phyloP scores from a whole-genome alignment of 2,888 invertebrate genomes.

The Abrostola tripartita region DNA sequence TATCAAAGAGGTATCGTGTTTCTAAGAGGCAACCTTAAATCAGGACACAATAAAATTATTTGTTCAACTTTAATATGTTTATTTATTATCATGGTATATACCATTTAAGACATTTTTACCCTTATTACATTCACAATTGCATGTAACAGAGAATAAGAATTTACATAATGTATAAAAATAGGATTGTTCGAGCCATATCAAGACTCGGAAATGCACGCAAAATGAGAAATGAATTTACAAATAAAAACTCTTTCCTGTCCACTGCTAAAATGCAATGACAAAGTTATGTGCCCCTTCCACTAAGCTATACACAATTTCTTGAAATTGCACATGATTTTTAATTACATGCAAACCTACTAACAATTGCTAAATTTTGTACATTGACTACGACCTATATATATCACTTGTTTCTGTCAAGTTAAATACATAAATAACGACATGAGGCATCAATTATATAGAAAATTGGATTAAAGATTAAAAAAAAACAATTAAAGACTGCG shows the following conservation, averaged over 20 bases:
- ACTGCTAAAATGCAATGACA: slow-evolving; percentile 87
- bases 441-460: slow-evolving; percentile 79
- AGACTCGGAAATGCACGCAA: slow-evolving; percentile 85
- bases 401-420: slow-evolving; percentile 81
- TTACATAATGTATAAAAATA: slow-evolving; percentile 88
- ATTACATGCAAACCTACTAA: slow-evolving; percentile 83
- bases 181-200: slow-evolving; percentile 83
- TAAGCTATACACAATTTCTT: slow-evolving; percentile 77
- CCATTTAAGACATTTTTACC: slow-evolving; percentile 82
- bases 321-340: slow-evolving; percentile 86
- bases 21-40: too few relatives aligned
- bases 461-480: slow-evolving; percentile 74
- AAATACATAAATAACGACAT: slow-evolving; percentile 70
- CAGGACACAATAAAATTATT: neutral
- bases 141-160: slow-evolving; percentile 86
- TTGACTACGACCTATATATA: slow-evolving; percentile 80
- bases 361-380: slow-evolving; percentile 85
- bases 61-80: slow-evolving; percentile 83
- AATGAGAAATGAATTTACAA: slow-evolving; percentile 84
- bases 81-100: slow-evolving; percentile 82
- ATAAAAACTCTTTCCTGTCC: slow-evolving; percentile 75
- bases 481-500: slow-evolving; percentile 74
- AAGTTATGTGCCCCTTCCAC: slow-evolving; percentile 74
- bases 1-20: too few relatives aligned
- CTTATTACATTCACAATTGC: slow-evolving; percentile 81